These are phyloP conservation scores for Ommatoiulus sabulosus DNA, from an alignment of 2,888 invertebrate species.

Conservation along the genomic window DNA sequence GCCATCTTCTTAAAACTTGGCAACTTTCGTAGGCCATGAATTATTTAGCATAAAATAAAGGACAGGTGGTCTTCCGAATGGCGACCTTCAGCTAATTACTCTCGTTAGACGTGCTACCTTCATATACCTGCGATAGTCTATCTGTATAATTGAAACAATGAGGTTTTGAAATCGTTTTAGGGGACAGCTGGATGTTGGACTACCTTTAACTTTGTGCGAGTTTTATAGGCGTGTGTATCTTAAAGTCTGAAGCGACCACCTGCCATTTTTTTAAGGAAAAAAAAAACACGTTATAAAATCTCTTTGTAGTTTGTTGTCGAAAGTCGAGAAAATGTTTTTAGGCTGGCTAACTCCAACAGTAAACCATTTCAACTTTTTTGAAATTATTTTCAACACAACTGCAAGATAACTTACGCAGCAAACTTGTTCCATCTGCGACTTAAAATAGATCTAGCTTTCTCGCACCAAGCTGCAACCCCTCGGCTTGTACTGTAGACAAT, in stretches of 20 bases:
- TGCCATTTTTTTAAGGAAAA: background rate
- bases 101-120: background rate
- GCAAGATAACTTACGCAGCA: too few species aligned
- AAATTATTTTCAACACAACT: background rate
- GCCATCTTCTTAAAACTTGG: background rate
- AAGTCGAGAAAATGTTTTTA: background rate
- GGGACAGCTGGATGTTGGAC: background rate
- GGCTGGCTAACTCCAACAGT: background rate
- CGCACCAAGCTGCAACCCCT: too few species aligned
- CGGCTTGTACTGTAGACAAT: too few species aligned
- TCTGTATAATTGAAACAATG: background rate
- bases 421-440: too few species aligned
- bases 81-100: slow-evolving; percentile 14
- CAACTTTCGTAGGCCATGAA: background rate
- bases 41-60: slow-evolving; percentile 4
- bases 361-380: background rate
- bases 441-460: too few species aligned
- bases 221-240: background rate
- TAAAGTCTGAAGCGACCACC: background rate
- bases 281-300: background rate
- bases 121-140: background rate
- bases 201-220: background rate
- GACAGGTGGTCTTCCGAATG: slow-evolving; percentile 35
- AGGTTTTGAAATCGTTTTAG: background rate
- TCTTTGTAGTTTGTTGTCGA: background rate